phyloP scores from a whole-genome alignment of 2,113 vertebrate species.

The Urocynchramus pylzowi region DNA sequence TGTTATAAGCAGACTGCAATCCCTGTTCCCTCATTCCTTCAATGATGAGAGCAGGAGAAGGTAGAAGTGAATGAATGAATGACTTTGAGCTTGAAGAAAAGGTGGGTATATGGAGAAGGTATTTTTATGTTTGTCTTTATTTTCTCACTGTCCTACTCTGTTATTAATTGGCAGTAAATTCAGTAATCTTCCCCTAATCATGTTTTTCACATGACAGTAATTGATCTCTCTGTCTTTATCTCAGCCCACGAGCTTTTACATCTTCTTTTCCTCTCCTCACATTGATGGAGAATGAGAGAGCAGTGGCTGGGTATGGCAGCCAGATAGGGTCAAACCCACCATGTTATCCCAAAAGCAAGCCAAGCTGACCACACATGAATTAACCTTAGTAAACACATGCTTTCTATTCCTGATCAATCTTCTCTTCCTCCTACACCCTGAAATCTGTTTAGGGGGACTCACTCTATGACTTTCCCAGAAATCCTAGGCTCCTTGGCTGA shows the following conservation, averaged over 20 bases:
- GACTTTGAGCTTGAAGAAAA: background rate
- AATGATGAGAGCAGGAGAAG: background rate
- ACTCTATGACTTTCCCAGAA: background rate
- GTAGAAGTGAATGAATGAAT: background rate
- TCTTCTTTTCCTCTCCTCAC: background rate
- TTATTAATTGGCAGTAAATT: background rate
- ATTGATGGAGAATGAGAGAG: background rate
- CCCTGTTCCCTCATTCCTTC: accelerated
- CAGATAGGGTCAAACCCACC: background rate
- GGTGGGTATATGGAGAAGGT: accelerated
- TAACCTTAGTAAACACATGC: background rate
- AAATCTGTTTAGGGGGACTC: background rate
- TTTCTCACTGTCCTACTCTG: background rate
- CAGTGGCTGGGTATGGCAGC: background rate
- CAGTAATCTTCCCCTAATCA: background rate
- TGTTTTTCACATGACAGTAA: background rate
- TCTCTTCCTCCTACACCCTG: background rate
- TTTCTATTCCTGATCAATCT: background rate
- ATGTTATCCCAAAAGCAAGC: background rate
- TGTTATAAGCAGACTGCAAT: background rate
- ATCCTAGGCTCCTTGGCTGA: background rate
- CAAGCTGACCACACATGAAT: background rate
- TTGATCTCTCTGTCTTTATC: background rate
- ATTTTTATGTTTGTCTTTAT: background rate
- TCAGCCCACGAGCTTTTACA: background rate